A percentile compares a stretch with the other conserved stretches of the same genome.
Conservation (phyloP, 2,797 vertebrate species). For the Phrynocephalus vlangalii region DNA sequence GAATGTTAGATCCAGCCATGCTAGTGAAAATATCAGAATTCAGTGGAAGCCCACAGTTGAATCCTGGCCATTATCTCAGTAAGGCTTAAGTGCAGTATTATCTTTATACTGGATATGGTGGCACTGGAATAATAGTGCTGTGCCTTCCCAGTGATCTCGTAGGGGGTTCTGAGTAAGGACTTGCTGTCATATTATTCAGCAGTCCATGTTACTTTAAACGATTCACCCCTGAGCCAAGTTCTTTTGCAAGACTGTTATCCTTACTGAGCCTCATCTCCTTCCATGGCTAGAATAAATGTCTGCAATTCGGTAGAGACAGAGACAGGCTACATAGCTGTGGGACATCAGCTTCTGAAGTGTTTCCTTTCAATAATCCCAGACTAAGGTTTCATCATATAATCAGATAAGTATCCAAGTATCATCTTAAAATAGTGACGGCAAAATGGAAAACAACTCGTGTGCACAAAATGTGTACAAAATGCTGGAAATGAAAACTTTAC, state of each 20-base stretch:
- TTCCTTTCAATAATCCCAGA: constrained; percentile 37
- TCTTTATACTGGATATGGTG: not conserved
- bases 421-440: constrained; percentile 56
- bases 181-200: not conserved
- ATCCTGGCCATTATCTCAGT: not conserved
- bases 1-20: too few relatives aligned
- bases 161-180: not conserved
- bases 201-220: not conserved
- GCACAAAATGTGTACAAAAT: constrained; percentile 33
- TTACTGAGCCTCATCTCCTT: constrained; percentile 32
- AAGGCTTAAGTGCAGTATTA: not conserved
- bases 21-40: not conserved
- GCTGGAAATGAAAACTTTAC: constrained; percentile 26
- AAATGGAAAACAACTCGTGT: constrained; percentile 42
- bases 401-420: constrained; percentile 4
- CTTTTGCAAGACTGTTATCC: constrained; percentile 15
- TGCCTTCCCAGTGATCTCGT: constrained; percentile 8
- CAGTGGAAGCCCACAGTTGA: not conserved
- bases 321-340: constrained; percentile 20
- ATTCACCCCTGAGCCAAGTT: not conserved
- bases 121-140: not conserved
- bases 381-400: not conserved
- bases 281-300: constrained; percentile 11
- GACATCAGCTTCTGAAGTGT: constrained; percentile 34
- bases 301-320: constrained; percentile 30